Conservation (phyloP, 2,888 invertebrate genomes). For the Zhuqinia jingwanae region DNA sequence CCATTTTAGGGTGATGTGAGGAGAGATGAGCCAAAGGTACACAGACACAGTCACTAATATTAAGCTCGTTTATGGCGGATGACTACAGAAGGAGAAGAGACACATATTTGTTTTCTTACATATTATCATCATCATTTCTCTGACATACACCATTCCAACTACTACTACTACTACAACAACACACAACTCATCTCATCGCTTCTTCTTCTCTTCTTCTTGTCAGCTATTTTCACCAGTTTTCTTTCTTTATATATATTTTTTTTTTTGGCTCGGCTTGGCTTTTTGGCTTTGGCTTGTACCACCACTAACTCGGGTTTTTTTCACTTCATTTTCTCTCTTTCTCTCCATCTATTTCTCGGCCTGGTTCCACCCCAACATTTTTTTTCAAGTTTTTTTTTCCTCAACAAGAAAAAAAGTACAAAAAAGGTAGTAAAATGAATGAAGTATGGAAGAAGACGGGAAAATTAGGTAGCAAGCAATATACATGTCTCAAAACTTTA, state of each 20-base stretch:
- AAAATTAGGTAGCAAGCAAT: slow-evolving; percentile 55
- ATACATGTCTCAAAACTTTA: slow-evolving; percentile 52
- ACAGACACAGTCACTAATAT: background rate
- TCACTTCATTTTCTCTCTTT: slow-evolving; percentile 45
- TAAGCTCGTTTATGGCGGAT: background rate
- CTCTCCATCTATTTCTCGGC: slow-evolving; percentile 45
- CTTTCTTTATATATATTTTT: slow-evolving; percentile 4
- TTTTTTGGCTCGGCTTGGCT: slow-evolving; percentile 16
- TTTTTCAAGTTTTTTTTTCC: slow-evolving; percentile 35
- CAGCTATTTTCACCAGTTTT: slow-evolving; percentile 28
- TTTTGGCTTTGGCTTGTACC: too few species aligned
- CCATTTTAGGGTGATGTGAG: slow-evolving; percentile 1
- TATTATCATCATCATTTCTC: background rate
- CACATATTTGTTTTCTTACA: background rate
- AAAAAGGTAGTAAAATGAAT: slow-evolving; percentile 55
- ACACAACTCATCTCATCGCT: slow-evolving; percentile 38
- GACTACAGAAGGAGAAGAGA: background rate
- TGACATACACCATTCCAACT: slow-evolving; percentile 3
- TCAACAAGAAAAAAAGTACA: background rate
- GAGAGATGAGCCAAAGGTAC: background rate
- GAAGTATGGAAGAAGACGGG: slow-evolving; percentile 39
- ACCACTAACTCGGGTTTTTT: slow-evolving; percentile 47
- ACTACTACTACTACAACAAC: background rate
- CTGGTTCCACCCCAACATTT: slow-evolving; percentile 48
- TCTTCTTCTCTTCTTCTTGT: slow-evolving; percentile 37